Evolutionary conservation across 2,888 invertebrate species (phyloP).

Genomic region (Brenthis ino): DNA sequence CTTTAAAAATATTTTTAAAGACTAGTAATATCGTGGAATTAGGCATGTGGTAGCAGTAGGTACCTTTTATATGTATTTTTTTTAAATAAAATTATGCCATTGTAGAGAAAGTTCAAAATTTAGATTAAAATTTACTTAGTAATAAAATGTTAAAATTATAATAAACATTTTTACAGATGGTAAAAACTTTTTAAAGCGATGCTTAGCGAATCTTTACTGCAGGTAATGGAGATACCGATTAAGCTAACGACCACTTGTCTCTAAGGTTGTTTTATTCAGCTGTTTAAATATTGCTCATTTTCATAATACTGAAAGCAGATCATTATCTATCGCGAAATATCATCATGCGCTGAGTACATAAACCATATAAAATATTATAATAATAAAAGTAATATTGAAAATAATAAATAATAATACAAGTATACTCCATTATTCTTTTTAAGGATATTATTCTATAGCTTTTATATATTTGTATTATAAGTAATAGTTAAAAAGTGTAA

Average conservation of each 20-base stretch:
- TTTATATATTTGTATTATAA: too few relatives aligned
- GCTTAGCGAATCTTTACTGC: slow-evolving; percentile 34
- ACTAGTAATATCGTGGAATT: too few relatives aligned
- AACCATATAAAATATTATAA: slow-evolving; percentile 5
- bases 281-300: slow-evolving; percentile 36
- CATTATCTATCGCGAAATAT: slow-evolving; percentile 1
- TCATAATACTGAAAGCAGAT: slow-evolving; percentile 25
- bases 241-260: slow-evolving; percentile 37
- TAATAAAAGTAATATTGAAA: background rate
- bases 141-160: background rate
- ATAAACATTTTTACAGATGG: background rate
- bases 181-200: slow-evolving; percentile 28
- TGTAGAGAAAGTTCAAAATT: too few relatives aligned
- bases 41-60: too few relatives aligned
- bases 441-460: too few relatives aligned
- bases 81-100: too few relatives aligned
- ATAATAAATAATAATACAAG: too few relatives aligned
- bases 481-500: too few relatives aligned
- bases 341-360: background rate
- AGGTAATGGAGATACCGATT: slow-evolving; percentile 39
- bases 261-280: slow-evolving; percentile 37
- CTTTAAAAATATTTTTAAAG: too few relatives aligned
- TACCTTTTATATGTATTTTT: too few relatives aligned
- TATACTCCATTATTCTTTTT: too few relatives aligned
- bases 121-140: background rate